Evolutionary conservation across 2,888 invertebrate species (phyloP), one percentile per base, ranked within the genome.

Genomic region (Nudaria mundana): DNA sequence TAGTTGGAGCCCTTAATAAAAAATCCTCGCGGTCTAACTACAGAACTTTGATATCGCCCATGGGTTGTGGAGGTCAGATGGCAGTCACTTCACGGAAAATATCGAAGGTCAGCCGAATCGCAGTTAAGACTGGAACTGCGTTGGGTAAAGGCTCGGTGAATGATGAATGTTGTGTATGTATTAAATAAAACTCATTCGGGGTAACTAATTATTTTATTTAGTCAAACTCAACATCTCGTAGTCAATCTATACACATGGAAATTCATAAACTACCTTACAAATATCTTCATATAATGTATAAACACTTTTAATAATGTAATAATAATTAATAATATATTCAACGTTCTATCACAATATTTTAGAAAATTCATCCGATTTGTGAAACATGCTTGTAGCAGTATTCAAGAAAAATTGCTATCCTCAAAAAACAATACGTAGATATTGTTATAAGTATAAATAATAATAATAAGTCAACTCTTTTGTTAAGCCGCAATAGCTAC

Each of bases 181-280:
- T 4, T n/a, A 37, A 47, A 47, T 34, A 61, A 61, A 48, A 48
- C 29, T 31, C 16, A n/a, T 14, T 18, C 39, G 62, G 62, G 77
- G 79, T 83, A 83, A 81, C 82, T 83, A 80, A 61, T 75, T 75
- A 78, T 82, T 40, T 80, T 82, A 81, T 73, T 81, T 82, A 81
- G 71, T 81, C 66, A 79, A 80, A 80, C 52, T 82, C 81, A 84
- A 84, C 84, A 84, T 84, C 76, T 74, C 79, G 68, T 75, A 63
- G 51, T 64, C 67, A 62, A n/a, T 50, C 63, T 57, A 53, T 60
- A 61, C 59, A 65, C 41, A 49, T 55, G 61, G 61, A 50, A 39
- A 52, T 40, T 41, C 48, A 55, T 7, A 39, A 35, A 16, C 36
- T 54, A 54, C 11, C 23, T 37, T 44, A 38, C n/a, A 51, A 40